phyloP scores from a whole-genome alignment of 2,888 invertebrate genomes.

The Lacanobia oleracea region DNA sequence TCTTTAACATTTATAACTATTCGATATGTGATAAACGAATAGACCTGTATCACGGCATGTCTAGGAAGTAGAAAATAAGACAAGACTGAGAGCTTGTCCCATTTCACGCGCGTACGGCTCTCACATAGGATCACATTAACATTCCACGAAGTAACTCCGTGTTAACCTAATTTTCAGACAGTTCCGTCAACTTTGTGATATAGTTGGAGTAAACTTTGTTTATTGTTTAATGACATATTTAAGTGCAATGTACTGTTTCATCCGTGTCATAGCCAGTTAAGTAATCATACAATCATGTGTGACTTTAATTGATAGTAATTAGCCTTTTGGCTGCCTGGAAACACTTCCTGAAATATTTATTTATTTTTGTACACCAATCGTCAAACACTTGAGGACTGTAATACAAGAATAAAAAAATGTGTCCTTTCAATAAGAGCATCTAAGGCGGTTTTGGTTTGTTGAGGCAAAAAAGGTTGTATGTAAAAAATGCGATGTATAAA shows the following conservation, averaged over 20 bases:
- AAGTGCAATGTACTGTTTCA: not conserved
- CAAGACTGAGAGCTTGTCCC: not conserved
- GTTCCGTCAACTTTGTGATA: constrained; percentile 31
- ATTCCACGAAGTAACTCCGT: constrained; percentile 39
- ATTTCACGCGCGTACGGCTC: constrained; percentile 28
- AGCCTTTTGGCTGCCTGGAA: too few species aligned
- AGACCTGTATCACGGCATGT: not conserved
- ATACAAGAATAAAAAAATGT: too few species aligned
- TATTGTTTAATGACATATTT: constrained; percentile 17
- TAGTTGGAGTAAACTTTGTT: constrained; percentile 6
- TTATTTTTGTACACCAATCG: too few species aligned
- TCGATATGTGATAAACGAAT: not conserved
- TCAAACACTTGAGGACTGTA: too few species aligned
- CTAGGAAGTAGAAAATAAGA: constrained; percentile 32
- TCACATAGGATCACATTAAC: constrained; percentile 28
- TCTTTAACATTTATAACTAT: not conserved
- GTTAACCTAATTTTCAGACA: constrained; percentile 37
- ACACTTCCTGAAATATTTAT: too few species aligned
- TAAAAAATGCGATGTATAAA: too few species aligned
- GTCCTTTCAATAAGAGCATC: too few species aligned
- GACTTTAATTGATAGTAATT: too few species aligned
- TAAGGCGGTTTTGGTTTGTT: too few species aligned
- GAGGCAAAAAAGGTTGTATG: too few species aligned
- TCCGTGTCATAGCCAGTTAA: not conserved
- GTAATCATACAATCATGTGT: not conserved